These are phyloP conservation scores for Hemistola chrysoprasaria DNA, from an alignment of 2,888 invertebrate genomes.

Conservation along the genomic window DNA sequence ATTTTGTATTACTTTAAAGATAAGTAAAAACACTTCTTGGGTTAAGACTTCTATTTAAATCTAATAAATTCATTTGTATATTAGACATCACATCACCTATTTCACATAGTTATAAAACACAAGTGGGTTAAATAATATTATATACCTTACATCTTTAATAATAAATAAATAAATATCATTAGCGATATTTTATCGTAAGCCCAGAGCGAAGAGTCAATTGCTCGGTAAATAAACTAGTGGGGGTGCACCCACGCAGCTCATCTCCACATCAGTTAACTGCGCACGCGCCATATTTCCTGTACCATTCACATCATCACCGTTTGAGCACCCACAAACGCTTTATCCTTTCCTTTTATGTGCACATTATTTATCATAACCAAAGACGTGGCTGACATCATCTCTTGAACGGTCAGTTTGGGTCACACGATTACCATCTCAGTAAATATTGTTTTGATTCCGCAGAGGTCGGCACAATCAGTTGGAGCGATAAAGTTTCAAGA, in stretches of 20 bases:
- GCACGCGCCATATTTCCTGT: conserved; percentile 74
- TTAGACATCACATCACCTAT: too few relatives aligned
- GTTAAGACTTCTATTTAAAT: too few relatives aligned
- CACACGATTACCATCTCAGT: conserved; percentile 25
- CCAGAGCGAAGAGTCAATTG: conserved; percentile 60
- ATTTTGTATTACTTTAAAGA: too few relatives aligned
- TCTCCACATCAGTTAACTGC: conserved; percentile 70
- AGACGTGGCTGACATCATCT: conserved; percentile 47
- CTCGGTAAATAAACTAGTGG: conserved; percentile 59
- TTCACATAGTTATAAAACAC: too few relatives aligned
- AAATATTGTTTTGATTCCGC: conserved; percentile 17
- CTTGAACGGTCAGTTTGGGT: conserved; percentile 31
- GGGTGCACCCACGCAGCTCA: conserved; percentile 76
- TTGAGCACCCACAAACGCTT: conserved; percentile 57
- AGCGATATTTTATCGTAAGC: conserved; percentile 37
- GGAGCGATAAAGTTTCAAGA: conserved; percentile 5
- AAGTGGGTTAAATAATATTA: too few relatives aligned
- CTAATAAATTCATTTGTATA: too few relatives aligned
- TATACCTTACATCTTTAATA: background rate
- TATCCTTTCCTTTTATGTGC: conserved; percentile 48
- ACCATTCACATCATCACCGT: conserved; percentile 59
- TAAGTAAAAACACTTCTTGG: too few relatives aligned
- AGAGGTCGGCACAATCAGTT: conserved; percentile 13
- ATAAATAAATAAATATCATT: conserved; percentile 34
- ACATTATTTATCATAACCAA: conserved; percentile 46